Percentiles rank a stretch among this genome's conserved stretches.
These are phyloP conservation scores for Masticophis lateralis DNA, from an alignment of 2,797 vertebrate species.

Conservation along the genomic window DNA sequence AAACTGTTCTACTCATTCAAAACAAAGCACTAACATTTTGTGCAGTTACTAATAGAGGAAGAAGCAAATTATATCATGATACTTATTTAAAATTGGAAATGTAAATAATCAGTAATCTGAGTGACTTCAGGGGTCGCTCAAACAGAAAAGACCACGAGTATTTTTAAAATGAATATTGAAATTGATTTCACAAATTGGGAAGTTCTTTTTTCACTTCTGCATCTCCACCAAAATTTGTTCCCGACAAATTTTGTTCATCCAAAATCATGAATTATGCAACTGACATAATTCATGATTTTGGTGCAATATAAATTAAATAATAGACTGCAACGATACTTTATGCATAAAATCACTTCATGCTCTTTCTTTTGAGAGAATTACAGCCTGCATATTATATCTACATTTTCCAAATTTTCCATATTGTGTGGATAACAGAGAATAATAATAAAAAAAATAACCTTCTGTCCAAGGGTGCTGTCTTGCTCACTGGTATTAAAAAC, in stretches of 20 bases:
- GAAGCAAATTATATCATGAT: background rate
- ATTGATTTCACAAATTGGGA: background rate
- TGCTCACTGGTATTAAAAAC: conserved; percentile 98
- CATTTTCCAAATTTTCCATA: background rate
- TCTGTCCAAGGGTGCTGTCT: conserved; percentile 93
- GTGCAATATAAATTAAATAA: background rate
- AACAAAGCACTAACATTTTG: background rate
- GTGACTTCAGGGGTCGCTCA: background rate
- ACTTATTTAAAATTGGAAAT: background rate
- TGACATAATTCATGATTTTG: background rate
- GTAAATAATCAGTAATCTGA: background rate
- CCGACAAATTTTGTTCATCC: background rate
- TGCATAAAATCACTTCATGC: background rate
- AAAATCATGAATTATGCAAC: background rate
- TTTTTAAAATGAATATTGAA: background rate
- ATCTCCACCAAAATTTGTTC: background rate
- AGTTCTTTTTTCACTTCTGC: background rate
- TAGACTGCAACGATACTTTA: background rate
- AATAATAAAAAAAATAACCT: conserved; percentile 72
- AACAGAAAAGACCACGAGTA: background rate
- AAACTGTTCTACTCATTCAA: background rate
- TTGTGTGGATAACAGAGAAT: background rate
- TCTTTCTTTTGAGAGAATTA: background rate
- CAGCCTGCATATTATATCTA: background rate
- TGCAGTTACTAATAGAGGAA: background rate